Evolutionary conservation across 2,888 invertebrate species (phyloP).

Genomic region (Nymphalis polychloros): DNA sequence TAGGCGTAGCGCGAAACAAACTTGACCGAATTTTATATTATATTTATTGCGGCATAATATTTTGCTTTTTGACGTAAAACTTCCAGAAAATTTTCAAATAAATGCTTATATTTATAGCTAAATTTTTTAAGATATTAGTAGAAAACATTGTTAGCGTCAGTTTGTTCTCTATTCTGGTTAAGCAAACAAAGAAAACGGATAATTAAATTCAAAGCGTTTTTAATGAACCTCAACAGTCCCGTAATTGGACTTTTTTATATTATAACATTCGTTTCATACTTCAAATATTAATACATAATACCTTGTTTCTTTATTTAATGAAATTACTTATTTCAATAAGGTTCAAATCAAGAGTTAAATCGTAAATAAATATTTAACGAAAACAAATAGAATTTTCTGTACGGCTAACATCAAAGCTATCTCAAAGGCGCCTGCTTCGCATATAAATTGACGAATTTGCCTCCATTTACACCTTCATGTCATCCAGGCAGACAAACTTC

Average conservation of each 20-base stretch:
- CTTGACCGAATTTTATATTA: slow-evolving; percentile 7
- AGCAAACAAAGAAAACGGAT: slow-evolving; percentile 77
- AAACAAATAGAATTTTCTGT: slow-evolving; percentile 51
- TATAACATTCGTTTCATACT: neutral
- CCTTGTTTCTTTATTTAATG: neutral
- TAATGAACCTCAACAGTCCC: slow-evolving; percentile 74
- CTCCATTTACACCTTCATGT: slow-evolving; percentile 75
- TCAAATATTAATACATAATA: too few relatives aligned
- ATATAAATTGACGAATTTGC: slow-evolving; percentile 81
- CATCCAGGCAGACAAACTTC: slow-evolving; percentile 60
- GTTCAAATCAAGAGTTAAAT: slow-evolving; percentile 19
- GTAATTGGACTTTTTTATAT: slow-evolving; percentile 72
- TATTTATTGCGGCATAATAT: neutral
- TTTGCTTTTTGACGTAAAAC: neutral
- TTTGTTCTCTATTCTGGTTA: slow-evolving; percentile 46
- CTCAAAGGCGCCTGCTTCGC: slow-evolving; percentile 76
- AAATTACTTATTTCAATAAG: neutral
- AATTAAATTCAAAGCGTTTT: slow-evolving; percentile 78
- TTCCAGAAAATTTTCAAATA: neutral
- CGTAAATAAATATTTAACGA: slow-evolving; percentile 42
- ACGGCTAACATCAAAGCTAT: slow-evolving; percentile 62
- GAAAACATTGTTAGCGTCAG: neutral
- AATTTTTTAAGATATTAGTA: slow-evolving; percentile 9
- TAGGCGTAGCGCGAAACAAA: neutral
- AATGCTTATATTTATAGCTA: neutral